Conservation (phyloP, 1,140 invertebrate genomes). For the Ceratina calcarata region DNA sequence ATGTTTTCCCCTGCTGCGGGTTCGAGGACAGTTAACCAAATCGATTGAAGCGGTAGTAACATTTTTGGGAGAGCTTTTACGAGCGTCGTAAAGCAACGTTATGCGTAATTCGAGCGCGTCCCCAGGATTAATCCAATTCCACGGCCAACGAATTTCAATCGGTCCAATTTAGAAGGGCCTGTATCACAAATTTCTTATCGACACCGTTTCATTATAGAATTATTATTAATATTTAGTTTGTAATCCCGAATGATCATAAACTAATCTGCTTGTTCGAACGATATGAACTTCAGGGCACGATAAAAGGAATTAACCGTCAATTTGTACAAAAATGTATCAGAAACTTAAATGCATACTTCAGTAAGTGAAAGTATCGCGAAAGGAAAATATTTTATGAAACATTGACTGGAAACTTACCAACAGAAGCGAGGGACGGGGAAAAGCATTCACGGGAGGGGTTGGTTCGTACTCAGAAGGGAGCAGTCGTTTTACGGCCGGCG, state of each 20-base stretch:
- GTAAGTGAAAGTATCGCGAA: no score
- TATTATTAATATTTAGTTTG: slow-evolving; percentile 24
- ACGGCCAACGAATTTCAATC: slow-evolving; percentile 26
- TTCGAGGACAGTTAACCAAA: slow-evolving; percentile 8
- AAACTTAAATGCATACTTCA: no score
- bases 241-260: neutral
- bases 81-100: slow-evolving; percentile 36
- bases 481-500: slow-evolving; percentile 57
- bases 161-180: slow-evolving; percentile 21
- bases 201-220: neutral
- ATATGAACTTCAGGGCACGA: no score
- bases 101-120: slow-evolving; percentile 42
- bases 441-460: neutral
- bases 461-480: slow-evolving; percentile 2
- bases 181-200: slow-evolving; percentile 39
- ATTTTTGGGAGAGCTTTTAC: slow-evolving; percentile 42
- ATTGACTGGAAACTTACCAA: no score
- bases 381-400: no score
- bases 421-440: neutral
- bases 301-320: no score
- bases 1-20: neutral
- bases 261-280: no score
- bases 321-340: no score
- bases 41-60: slow-evolving; percentile 15
- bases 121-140: slow-evolving; percentile 44